Evolutionary conservation across 2,888 invertebrate species (phyloP).

Genomic region (Leucophenga montana): DNA sequence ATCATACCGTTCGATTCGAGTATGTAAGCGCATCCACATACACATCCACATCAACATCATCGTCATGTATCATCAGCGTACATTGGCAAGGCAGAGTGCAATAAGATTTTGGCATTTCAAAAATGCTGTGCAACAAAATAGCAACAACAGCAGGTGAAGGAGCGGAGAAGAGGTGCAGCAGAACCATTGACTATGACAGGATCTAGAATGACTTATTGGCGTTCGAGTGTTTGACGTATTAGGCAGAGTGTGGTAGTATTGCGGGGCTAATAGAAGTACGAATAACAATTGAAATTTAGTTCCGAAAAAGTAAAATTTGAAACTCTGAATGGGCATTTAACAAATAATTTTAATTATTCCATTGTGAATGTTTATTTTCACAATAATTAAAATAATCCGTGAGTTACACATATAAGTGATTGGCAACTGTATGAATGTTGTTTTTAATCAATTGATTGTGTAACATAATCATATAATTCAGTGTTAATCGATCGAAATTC

Average conservation of each 20-base stretch:
- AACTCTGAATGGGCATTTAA: too few relatives aligned
- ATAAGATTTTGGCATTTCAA: constrained; percentile 52
- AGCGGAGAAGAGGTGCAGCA: not conserved
- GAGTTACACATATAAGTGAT: too few relatives aligned
- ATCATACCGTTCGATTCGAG: not conserved
- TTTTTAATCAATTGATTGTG: too few relatives aligned
- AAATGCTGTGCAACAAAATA: constrained; percentile 25
- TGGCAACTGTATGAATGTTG: too few relatives aligned
- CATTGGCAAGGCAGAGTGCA: constrained; percentile 35
- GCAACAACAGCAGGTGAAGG: constrained; percentile 25
- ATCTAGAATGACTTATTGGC: constrained; percentile 54
- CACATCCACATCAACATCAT: not conserved
- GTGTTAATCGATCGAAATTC: too few relatives aligned
- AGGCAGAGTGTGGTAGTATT: constrained; percentile 45
- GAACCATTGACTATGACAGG: constrained; percentile 45
- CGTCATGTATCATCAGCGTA: not conserved
- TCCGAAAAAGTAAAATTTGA: too few relatives aligned
- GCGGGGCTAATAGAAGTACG: too few relatives aligned
- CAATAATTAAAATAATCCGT: too few relatives aligned
- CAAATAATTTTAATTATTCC: too few relatives aligned
- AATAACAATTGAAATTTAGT: too few relatives aligned
- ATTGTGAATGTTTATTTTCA: too few relatives aligned
- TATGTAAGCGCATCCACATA: not conserved
- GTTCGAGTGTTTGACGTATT: constrained; percentile 64
- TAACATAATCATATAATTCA: too few relatives aligned